Conservation (phyloP, 1,140 invertebrate genomes). For the Aphaenogaster floridana region DNA sequence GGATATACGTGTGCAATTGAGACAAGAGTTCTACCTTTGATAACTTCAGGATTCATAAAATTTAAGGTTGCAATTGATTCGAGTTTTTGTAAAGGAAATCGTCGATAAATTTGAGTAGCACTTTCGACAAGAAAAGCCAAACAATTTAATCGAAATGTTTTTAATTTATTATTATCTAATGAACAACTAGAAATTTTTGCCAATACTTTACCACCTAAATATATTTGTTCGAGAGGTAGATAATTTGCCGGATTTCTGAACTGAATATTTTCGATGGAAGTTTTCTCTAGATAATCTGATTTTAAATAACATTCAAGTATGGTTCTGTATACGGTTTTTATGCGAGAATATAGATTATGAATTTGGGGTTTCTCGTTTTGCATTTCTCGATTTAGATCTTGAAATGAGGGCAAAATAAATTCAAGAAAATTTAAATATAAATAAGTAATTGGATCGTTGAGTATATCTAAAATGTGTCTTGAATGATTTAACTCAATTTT, state of each 20-base stretch:
- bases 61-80: neutral
- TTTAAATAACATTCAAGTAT: slow-evolving; percentile 8
- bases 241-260: neutral
- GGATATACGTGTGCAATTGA: neutral
- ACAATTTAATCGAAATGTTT: neutral
- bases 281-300: neutral
- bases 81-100: neutral
- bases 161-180: neutral
- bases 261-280: neutral
- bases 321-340: neutral
- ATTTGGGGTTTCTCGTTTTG: neutral
- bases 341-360: neutral
- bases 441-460: neutral
- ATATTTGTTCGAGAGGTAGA: neutral
- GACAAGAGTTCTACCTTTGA: neutral
- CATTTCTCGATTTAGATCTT: slow-evolving; percentile 18
- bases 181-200: neutral
- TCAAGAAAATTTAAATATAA: slow-evolving; percentile 10
- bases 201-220: slow-evolving; percentile 5
- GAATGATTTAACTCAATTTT: neutral
- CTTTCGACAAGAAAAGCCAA: neutral
- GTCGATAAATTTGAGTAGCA: neutral
- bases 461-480: slow-evolving; percentile 13
- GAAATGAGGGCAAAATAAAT: neutral
- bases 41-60: neutral